Evolutionary conservation across 2,113 vertebrate species (phyloP).

Genomic region (Planiliza haematocheilus): DNA sequence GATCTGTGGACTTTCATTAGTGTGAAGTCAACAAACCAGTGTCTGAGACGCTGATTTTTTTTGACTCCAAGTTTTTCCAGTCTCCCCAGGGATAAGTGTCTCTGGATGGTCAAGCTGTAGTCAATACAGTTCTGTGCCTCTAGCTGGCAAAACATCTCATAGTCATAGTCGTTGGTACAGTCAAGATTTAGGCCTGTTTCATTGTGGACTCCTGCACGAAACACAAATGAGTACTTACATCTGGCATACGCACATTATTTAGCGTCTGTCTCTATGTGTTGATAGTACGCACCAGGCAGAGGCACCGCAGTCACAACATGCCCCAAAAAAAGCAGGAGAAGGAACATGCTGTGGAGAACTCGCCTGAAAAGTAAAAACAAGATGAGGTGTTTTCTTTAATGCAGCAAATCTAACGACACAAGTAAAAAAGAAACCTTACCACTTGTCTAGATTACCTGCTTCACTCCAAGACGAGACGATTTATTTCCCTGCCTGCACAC

Average conservation of each 20-base stretch:
- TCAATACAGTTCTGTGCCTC: slow-evolving; percentile 50
- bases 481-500: too few relatives aligned
- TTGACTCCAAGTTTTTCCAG: not conserved
- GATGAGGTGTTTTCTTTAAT: not conserved
- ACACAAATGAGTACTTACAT: not conserved
- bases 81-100: accelerated
- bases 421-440: too few relatives aligned
- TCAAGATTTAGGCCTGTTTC: not conserved
- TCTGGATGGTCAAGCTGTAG: slow-evolving; percentile 34
- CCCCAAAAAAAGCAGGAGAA: not conserved
- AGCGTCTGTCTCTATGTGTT: too few relatives aligned
- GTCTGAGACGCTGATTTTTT: accelerated
- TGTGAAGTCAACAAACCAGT: slow-evolving; percentile 66
- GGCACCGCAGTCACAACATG: not conserved
- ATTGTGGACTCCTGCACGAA: not conserved
- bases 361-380: slow-evolving; percentile 14
- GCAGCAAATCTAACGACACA: too few relatives aligned
- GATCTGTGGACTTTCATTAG: not conserved
- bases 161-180: slow-evolving; percentile 61
- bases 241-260: not conserved
- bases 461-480: too few relatives aligned
- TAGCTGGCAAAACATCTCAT: slow-evolving; percentile 52
- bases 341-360: not conserved
- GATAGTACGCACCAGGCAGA: slow-evolving; percentile 6
- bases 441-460: too few relatives aligned